Evolutionary conservation across 1,140 invertebrate genomes (phyloP).

Genomic region (Drosophila mauritiana): DNA sequence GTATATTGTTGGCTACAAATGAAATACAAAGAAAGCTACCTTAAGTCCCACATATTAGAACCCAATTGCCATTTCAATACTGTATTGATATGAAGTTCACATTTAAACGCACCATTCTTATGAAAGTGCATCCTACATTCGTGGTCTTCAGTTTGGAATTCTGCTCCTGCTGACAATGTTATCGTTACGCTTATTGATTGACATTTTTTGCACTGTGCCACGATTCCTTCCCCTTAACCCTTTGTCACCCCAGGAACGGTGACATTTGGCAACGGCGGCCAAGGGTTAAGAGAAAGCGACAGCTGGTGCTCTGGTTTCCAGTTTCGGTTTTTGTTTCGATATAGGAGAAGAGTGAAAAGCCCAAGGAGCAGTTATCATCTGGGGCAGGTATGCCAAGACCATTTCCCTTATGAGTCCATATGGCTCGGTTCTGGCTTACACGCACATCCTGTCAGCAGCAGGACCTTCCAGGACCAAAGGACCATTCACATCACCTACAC

Average conservation of each 20-base stretch:
- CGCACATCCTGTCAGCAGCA: conserved; percentile 62
- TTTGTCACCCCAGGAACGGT: background rate
- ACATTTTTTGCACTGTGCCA: conserved; percentile 58
- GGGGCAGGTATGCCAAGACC: conserved; percentile 24
- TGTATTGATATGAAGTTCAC: no score
- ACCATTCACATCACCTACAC: conserved; percentile 54
- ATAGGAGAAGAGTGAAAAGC: background rate
- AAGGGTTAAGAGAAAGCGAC: conserved; percentile 40
- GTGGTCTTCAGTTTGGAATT: conserved; percentile 1
- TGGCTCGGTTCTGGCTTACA: conserved; percentile 2
- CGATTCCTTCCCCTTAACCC: conserved; percentile 22
- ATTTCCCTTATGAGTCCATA: background rate
- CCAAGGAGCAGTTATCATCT: conserved; percentile 16
- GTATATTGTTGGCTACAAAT: background rate
- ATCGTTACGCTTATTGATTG: conserved; percentile 80
- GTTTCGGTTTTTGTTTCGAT: conserved; percentile 17
- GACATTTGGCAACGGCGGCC: conserved; percentile 16
- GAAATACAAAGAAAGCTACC: no score
- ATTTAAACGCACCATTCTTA: background rate
- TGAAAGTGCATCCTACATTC: conserved; percentile 16
- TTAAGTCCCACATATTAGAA: no score
- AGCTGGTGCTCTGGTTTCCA: conserved; percentile 55
- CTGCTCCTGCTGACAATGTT: conserved; percentile 62
- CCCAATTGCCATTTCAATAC: no score
- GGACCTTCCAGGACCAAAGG: conserved; percentile 32